phyloP scores from a whole-genome alignment of 2,888 invertebrate species.

The Protodeltote pygarga region DNA sequence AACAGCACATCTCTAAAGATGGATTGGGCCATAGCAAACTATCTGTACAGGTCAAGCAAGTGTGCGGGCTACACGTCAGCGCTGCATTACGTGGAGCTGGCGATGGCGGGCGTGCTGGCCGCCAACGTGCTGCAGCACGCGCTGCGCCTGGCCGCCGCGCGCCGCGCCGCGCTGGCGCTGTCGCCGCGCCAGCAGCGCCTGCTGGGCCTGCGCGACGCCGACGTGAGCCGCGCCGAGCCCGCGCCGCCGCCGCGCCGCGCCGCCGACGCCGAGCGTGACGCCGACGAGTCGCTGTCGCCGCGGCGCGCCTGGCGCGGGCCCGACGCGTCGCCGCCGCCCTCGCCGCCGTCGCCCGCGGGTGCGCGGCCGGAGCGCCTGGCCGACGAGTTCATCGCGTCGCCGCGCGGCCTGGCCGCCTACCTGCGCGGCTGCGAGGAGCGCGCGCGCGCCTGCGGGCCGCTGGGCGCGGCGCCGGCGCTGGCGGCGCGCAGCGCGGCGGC shows the following conservation, averaged over 20 bases:
- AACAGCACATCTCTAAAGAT: too few species aligned
- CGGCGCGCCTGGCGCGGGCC: constrained; percentile 89
- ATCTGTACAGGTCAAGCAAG: too few species aligned
- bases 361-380: constrained; percentile 54
- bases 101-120: constrained; percentile 85
- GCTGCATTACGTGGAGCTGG: constrained; percentile 93
- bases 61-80: constrained; percentile 94
- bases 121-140: constrained; percentile 67
- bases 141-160: constrained; percentile 66
- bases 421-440: constrained; percentile 42
- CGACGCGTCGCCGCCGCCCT: constrained; percentile 88
- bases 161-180: constrained; percentile 63
- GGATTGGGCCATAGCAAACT: too few species aligned
- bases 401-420: constrained; percentile 54
- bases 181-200: constrained; percentile 64
- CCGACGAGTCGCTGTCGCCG: constrained; percentile 96
- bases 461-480: constrained; percentile 55
- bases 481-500: constrained; percentile 72
- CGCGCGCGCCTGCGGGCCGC: constrained; percentile 73
- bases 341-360: constrained; percentile 87
- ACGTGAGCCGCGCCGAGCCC: constrained; percentile 77
- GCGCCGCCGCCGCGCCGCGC: constrained; percentile 93
- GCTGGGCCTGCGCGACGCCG: constrained; percentile 83
- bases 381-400: constrained; percentile 58
- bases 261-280: constrained; percentile 83